These are phyloP conservation scores for Platanista minor DNA, from an alignment of 2,113 vertebrate species.

Conservation along the genomic window DNA sequence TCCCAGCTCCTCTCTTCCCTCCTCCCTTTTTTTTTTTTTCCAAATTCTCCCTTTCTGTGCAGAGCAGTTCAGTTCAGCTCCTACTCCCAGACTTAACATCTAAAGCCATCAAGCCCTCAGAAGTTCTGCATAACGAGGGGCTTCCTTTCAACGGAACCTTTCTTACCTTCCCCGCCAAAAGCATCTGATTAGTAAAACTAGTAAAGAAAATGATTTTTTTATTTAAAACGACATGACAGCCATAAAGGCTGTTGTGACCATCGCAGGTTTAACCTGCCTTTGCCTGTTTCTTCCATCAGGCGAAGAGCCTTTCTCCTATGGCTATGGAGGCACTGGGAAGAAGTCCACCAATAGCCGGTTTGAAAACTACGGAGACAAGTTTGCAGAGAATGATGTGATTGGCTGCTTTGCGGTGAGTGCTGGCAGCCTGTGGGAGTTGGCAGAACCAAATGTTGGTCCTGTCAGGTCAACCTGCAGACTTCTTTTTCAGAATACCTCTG, in stretches of 20 bases:
- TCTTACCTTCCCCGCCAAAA: not conserved
- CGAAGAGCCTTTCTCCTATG: slow-evolving; percentile 90
- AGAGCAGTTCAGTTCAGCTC: not conserved
- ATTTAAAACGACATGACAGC: not conserved
- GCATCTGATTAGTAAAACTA: not conserved
- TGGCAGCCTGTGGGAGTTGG: not conserved
- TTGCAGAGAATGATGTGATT: slow-evolving; percentile 91
- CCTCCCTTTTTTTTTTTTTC: not conserved
- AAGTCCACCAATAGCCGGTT: slow-evolving; percentile 90
- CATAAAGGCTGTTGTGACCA: not conserved
- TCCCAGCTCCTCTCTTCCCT: not conserved
- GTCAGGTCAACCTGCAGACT: not conserved
- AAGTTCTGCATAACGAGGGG: not conserved
- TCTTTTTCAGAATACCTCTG: not conserved
- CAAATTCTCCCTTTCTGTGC: not conserved
- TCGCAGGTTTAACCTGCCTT: not conserved
- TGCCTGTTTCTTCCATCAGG: slow-evolving; percentile 76
- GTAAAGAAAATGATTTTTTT: slow-evolving; percentile 28
- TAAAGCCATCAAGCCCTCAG: not conserved
- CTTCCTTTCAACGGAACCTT: not conserved
- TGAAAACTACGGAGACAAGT: slow-evolving; percentile 89
- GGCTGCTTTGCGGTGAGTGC: slow-evolving; percentile 90
- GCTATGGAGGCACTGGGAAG: slow-evolving; percentile 92
- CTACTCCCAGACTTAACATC: not conserved
- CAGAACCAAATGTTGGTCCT: not conserved